A percentile compares a stretch with the other conserved stretches of the same genome.
Conservation (phyloP, 2,888 invertebrate genomes). For the Ceratothoa steindachneri region DNA sequence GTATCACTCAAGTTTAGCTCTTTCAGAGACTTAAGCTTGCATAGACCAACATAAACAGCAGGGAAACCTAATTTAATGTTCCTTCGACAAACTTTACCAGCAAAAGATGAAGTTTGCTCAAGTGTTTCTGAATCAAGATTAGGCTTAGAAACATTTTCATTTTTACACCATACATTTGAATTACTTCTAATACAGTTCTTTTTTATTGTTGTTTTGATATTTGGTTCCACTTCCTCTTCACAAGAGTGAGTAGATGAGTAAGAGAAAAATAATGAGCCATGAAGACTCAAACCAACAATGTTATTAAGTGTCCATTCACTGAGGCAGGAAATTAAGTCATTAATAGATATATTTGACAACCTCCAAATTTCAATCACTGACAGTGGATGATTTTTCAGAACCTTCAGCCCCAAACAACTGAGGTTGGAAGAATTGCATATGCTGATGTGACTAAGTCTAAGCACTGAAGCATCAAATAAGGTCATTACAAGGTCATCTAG, state of each 20-base stretch:
- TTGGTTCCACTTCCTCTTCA: background rate
- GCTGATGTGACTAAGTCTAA: conserved; percentile 31
- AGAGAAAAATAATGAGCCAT: conserved; percentile 23
- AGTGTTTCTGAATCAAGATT: background rate
- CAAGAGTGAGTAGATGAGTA: background rate
- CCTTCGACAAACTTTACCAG: background rate
- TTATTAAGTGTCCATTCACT: conserved; percentile 40
- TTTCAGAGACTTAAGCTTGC: conserved; percentile 34
- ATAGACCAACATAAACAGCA: conserved; percentile 24
- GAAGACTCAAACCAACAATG: conserved; percentile 27
- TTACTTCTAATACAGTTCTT: background rate
- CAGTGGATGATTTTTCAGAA: conserved; percentile 28
- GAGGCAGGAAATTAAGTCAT: conserved; percentile 35
- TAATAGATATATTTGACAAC: conserved; percentile 26
- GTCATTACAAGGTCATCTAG: conserved; percentile 33
- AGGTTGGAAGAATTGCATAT: conserved; percentile 35
- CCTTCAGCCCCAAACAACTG: conserved; percentile 28
- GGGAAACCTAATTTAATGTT: conserved; percentile 21
- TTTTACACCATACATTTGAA: background rate
- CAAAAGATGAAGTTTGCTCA: background rate
- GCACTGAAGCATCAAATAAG: conserved; percentile 28
- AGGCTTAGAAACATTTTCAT: background rate
- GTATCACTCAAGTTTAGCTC: conserved; percentile 34
- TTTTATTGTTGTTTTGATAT: background rate
- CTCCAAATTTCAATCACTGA: conserved; percentile 36